These are phyloP conservation scores for Anticlea derivata DNA, from an alignment of 2,888 invertebrate species.

Conservation along the genomic window DNA sequence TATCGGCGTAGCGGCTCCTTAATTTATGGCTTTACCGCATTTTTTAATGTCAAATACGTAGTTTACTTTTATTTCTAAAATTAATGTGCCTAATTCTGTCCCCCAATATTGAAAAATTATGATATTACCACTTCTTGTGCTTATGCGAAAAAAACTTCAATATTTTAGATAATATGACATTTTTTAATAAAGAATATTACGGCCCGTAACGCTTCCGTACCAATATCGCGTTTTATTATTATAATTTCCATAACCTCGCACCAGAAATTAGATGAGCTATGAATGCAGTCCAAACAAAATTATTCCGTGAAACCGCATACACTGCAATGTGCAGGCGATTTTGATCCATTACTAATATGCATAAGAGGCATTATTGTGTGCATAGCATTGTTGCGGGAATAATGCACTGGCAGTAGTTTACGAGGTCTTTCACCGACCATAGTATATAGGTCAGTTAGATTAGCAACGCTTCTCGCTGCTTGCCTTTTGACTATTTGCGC, in stretches of 20 bases:
- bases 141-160: too few relatives aligned
- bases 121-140: too few relatives aligned
- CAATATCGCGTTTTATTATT: constrained; percentile 17
- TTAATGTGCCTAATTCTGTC: too few relatives aligned
- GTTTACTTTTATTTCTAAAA: too few relatives aligned
- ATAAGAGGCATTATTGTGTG: constrained; percentile 62
- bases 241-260: constrained; percentile 48
- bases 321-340: constrained; percentile 44
- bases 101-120: too few relatives aligned
- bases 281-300: constrained; percentile 68
- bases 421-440: constrained; percentile 81
- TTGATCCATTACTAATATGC: constrained; percentile 49
- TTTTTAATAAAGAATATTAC: too few relatives aligned
- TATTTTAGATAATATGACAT: too few relatives aligned
- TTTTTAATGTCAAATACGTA: too few relatives aligned
- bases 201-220: constrained; percentile 13
- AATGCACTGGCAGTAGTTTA: constrained; percentile 78
- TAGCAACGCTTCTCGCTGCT: constrained; percentile 66
- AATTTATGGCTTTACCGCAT: too few relatives aligned
- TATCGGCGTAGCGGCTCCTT: too few relatives aligned
- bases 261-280: constrained; percentile 66
- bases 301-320: constrained; percentile 65
- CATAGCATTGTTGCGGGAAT: constrained; percentile 74
- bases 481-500: constrained; percentile 24
- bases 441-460: constrained; percentile 82